These are phyloP conservation scores for Heliconius hortense DNA, from an alignment of 2,888 invertebrate species.

Conservation along the genomic window DNA sequence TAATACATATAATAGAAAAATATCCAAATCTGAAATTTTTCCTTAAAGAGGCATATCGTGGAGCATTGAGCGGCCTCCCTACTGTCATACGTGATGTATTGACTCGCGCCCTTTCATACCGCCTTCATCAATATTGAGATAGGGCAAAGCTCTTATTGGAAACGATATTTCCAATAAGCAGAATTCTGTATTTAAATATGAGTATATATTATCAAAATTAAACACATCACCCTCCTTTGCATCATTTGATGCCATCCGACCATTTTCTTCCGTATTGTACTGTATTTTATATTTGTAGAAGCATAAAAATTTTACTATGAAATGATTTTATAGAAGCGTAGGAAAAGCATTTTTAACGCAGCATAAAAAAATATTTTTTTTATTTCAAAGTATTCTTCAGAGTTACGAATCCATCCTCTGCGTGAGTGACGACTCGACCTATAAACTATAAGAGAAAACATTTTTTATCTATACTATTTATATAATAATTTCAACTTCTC, in stretches of 20 bases:
- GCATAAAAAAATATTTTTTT: conserved; percentile 17
- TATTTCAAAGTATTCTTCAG: conserved; percentile 7
- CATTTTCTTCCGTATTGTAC: neutral
- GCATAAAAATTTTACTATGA: neutral
- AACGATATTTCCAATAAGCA: conserved; percentile 8
- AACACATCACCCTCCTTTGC: no score
- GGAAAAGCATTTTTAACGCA: neutral
- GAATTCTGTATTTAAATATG: neutral
- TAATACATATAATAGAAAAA: neutral
- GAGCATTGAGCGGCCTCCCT: neutral
- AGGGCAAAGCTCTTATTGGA: conserved; percentile 32
- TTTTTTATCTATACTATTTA: conserved; percentile 8
- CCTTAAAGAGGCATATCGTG: neutral
- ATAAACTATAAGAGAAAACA: neutral
- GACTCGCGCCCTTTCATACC: conserved; percentile 30
- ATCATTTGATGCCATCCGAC: no score
- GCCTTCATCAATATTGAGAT: conserved; percentile 53
- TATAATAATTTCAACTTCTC: neutral
- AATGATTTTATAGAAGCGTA: conserved; percentile 11
- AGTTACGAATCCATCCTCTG: conserved; percentile 1
- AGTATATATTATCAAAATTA: no score
- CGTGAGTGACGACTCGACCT: conserved; percentile 18
- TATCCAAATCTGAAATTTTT: neutral
- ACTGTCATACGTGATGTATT: conserved; percentile 28
- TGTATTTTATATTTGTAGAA: neutral